Base-by-base conservation (phyloP, 1,140 invertebrate species). In the Drosophila kohkoa region DNA sequence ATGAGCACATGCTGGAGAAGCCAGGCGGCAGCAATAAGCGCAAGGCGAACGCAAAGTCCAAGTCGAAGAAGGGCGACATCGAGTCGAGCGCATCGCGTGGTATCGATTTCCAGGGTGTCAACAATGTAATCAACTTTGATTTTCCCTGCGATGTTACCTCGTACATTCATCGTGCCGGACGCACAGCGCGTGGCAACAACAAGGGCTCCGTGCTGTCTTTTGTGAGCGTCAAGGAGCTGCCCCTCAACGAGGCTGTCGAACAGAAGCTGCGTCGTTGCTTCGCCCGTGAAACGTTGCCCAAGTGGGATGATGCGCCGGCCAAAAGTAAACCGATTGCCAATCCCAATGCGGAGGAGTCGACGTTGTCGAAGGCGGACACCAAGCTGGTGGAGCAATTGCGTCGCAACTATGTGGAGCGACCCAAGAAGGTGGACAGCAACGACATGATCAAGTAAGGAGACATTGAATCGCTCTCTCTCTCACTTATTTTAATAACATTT, bases 91-190 rank as follows among this genome's bases (percentile, higher is more conserved):
- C 99, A 2, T 96, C 98, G 0, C 94, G 99, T 67, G 99, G 99
- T 20, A 99, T 99, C 73, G 99, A 99, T 93, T 99, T 99, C 92
- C 98, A 99, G 87, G 97, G 96, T 93, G 98, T 99, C 0, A 96
- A 98, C 0, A 99, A 99, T 94, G 97, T 99, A 0, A 97, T 99
- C 41, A 99, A 99, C 93, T 99, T 99, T 93, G 99, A 99, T 93
- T 99, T 99, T 93, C 99, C 99, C 0, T 90, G 94, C 0, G 96
- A 97, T 91, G 94, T 97, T 0, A 96, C 95, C 73, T 96, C 98
- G 0, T 99, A 99, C 87, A 96, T 99, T 75, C 99, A 99, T 93
- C 94, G 99, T 88, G 98, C 98, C 8, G 99, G 98, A 1, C 94
- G 98, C 77, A 99, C 99, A 4, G 99, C 99, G 0, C 94, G 99